phyloP scores from a whole-genome alignment of 2,797 vertebrate species.

The Emydoidea blandingii region DNA sequence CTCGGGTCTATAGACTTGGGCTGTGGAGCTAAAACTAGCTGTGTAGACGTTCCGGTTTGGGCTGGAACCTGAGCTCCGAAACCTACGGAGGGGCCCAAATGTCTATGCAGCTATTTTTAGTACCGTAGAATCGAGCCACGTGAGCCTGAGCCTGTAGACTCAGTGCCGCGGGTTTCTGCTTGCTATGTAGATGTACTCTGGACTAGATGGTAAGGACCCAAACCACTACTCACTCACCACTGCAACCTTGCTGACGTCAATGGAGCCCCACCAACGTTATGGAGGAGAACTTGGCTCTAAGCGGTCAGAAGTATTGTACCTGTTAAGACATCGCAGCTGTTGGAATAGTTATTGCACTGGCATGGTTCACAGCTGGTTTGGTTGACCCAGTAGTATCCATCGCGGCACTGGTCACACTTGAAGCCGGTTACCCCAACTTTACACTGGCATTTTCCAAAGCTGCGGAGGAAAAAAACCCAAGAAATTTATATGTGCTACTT shows the following conservation, averaged over 20 bases:
- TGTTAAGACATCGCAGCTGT: constrained; percentile 83
- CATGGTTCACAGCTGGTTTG: constrained; percentile 87
- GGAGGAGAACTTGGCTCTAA: neutral
- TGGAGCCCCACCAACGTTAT: neutral
- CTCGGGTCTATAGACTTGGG: neutral
- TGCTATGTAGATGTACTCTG: neutral
- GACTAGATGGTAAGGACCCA: neutral
- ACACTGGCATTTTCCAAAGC: constrained; percentile 91
- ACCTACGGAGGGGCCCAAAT: neutral
- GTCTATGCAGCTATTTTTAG: neutral
- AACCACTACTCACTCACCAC: neutral
- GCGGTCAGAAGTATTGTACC: constrained; percentile 57
- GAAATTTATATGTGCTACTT: neutral
- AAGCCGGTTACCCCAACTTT: constrained; percentile 87
- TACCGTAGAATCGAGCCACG: neutral
- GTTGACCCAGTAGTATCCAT: constrained; percentile 89
- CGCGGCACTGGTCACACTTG: constrained; percentile 90
- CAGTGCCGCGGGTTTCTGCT: neutral
- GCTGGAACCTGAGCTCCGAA: neutral
- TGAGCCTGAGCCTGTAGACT: neutral
- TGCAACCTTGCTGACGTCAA: neutral
- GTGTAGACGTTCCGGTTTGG: neutral
- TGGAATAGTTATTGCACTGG: constrained; percentile 90
- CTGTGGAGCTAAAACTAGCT: neutral
- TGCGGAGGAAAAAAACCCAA: constrained; percentile 69